Percentiles rank a stretch among this genome's conserved stretches.
These are phyloP conservation scores for Norana najaformis DNA, from an alignment of 2,888 invertebrate genomes.

Conservation along the genomic window DNA sequence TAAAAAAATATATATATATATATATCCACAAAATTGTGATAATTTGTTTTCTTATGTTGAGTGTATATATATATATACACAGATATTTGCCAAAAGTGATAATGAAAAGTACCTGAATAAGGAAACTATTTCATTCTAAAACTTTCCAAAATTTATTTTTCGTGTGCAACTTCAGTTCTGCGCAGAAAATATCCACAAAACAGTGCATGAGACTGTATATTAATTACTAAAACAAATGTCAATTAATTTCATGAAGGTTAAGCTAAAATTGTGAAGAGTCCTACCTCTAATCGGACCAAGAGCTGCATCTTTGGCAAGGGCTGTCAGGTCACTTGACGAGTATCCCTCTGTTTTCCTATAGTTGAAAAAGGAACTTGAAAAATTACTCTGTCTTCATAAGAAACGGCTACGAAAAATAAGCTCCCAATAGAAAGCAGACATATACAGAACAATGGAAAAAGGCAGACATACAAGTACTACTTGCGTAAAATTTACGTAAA, in stretches of 20 bases:
- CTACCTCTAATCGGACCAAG: conserved; percentile 86
- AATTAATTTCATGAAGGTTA: neutral
- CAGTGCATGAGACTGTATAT: too few relatives aligned
- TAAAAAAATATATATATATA: too few relatives aligned
- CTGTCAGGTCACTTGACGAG: conserved; percentile 94
- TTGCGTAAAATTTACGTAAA: neutral
- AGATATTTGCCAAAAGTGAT: too few relatives aligned
- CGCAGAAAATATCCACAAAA: too few relatives aligned
- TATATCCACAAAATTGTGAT: too few relatives aligned
- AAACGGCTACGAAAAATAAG: neutral
- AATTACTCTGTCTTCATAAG: neutral
- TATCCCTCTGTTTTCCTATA: conserved; percentile 83
- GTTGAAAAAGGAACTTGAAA: neutral
- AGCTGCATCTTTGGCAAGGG: conserved; percentile 94
- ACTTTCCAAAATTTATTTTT: too few relatives aligned
- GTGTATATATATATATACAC: too few relatives aligned
- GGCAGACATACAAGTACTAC: neutral
- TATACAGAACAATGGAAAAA: neutral
- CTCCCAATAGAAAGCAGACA: neutral
- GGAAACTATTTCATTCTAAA: too few relatives aligned
- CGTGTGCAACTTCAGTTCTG: too few relatives aligned
- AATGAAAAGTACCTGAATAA: too few relatives aligned
- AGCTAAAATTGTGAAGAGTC: conserved; percentile 19
- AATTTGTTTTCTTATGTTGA: too few relatives aligned
- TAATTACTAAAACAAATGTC: too few relatives aligned